Evolutionary conservation across 2,888 invertebrate species (phyloP).

Genomic region (Cyrtodaria siliqua): DNA sequence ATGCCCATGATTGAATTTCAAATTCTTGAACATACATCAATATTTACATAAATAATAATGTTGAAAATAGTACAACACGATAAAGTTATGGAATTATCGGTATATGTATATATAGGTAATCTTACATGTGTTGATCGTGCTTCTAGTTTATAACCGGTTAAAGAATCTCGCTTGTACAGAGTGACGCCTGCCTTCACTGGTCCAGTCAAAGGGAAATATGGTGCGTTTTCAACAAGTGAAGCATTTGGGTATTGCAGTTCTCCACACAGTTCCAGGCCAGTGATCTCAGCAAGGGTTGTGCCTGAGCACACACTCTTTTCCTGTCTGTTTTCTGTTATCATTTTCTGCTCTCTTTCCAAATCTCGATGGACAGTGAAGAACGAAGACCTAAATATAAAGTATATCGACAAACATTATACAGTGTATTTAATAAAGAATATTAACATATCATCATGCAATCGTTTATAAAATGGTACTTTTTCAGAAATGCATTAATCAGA

Average conservation of each 20-base stretch:
- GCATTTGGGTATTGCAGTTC: constrained; percentile 90
- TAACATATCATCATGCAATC: no score
- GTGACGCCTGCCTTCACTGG: constrained; percentile 73
- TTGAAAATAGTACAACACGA: no score
- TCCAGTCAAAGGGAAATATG: constrained; percentile 83
- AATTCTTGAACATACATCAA: no score
- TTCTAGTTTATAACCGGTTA: constrained; percentile 78
- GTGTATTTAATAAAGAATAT: no score
- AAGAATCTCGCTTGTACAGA: constrained; percentile 81
- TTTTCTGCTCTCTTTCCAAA: constrained; percentile 89
- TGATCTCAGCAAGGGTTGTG: constrained; percentile 88
- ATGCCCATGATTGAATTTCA: no score
- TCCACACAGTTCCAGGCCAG: constrained; percentile 94
- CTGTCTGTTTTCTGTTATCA: constrained; percentile 89
- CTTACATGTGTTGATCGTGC: constrained; percentile 74
- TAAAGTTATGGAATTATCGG: no score
- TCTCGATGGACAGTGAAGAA: constrained; percentile 84
- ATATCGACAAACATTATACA: no score
- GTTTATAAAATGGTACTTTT: no score
- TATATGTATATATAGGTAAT: no score
- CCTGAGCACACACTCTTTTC: constrained; percentile 86
- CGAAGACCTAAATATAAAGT: constrained; percentile 82
- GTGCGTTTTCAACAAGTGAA: constrained; percentile 88
- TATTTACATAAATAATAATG: no score
- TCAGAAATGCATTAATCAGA: no score